Evolutionary conservation across 1,140 invertebrate species (phyloP).

Genomic region (Ladona fulva): DNA sequence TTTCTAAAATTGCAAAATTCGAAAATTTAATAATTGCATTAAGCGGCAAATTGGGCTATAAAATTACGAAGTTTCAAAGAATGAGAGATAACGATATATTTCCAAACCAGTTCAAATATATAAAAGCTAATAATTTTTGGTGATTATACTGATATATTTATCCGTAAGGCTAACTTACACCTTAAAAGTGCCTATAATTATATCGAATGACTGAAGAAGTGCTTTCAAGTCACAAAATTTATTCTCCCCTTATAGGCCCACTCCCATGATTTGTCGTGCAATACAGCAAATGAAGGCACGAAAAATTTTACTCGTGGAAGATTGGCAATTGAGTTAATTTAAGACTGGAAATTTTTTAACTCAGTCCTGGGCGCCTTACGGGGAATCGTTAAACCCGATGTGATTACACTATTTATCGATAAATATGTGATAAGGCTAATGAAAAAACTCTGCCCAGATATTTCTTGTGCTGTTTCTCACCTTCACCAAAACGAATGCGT

Average conservation of each 20-base stretch:
- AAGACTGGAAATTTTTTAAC: not conserved
- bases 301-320: not conserved
- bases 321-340: not conserved
- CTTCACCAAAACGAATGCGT: not conserved
- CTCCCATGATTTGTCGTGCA: not conserved
- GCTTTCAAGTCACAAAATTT: not conserved
- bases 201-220: slow-evolving; percentile 6
- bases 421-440: not conserved
- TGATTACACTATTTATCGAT: slow-evolving; percentile 2
- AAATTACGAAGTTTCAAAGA: too few species aligned
- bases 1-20: too few species aligned
- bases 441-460: not conserved
- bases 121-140: not conserved
- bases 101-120: too few species aligned
- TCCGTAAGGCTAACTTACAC: not conserved
- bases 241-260: not conserved
- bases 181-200: not conserved
- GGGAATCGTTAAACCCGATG: not conserved
- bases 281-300: not conserved
- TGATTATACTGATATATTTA: not conserved
- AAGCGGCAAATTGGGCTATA: too few species aligned
- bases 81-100: too few species aligned
- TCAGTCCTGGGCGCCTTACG: not conserved
- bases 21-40: too few species aligned
- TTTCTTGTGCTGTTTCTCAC: not conserved